Percentiles rank a stretch among this genome's conserved stretches.
These are phyloP conservation scores for Drosophila paulistorum DNA, from an alignment of 1,140 invertebrate species.

Conservation along the genomic window DNA sequence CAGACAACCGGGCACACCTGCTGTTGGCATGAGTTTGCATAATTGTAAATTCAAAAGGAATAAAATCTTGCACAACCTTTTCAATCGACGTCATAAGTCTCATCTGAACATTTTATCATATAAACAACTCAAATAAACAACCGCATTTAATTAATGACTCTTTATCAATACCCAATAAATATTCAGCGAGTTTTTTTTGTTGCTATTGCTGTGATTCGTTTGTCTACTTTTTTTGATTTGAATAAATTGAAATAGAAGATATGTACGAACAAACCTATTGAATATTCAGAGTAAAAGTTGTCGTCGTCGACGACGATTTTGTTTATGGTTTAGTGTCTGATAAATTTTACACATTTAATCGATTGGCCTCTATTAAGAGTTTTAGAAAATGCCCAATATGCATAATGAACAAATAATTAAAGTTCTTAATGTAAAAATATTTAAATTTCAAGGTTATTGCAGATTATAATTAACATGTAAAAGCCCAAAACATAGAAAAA, in stretches of 20 bases:
- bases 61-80: slow-evolving; percentile 31
- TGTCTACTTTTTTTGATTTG: slow-evolving; percentile 41
- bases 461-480: background rate
- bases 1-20: background rate
- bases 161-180: slow-evolving; percentile 56
- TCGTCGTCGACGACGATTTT: slow-evolving; percentile 44
- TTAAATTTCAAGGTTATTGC: background rate
- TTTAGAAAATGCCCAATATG: background rate
- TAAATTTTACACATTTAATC: slow-evolving; percentile 54
- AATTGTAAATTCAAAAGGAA: slow-evolving; percentile 25
- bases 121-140: slow-evolving; percentile 37
- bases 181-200: slow-evolving; percentile 34
- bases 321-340: slow-evolving; percentile 50
- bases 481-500: too few relatives aligned
- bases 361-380: slow-evolving; percentile 21
- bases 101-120: slow-evolving; percentile 38
- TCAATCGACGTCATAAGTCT: slow-evolving; percentile 47
- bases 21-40: slow-evolving; percentile 21
- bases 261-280: slow-evolving; percentile 40
- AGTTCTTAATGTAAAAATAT: too few relatives aligned
- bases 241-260: slow-evolving; percentile 64
- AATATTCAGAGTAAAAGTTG: slow-evolving; percentile 71
- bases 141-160: slow-evolving; percentile 65
- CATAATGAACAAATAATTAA: background rate
- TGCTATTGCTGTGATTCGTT: background rate